These are phyloP conservation scores for Scomberomorus guttatus DNA, from an alignment of 2,797 vertebrate genomes.

Conservation along the genomic window DNA sequence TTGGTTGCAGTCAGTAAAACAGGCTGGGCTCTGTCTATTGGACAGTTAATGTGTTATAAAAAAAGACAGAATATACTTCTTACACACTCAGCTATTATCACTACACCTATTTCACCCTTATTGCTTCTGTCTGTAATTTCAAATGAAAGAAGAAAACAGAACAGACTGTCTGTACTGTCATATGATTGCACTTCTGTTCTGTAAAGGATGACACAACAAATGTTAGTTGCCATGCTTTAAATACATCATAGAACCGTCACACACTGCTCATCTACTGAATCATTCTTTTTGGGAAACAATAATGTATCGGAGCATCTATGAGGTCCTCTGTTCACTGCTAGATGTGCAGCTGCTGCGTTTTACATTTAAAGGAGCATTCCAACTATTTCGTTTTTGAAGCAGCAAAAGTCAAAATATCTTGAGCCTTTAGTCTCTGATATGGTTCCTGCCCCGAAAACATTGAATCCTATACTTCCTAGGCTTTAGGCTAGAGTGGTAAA, in stretches of 20 bases:
- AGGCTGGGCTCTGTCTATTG: neutral
- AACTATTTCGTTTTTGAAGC: neutral
- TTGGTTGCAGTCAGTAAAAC: conserved; percentile 14
- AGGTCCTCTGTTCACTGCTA: neutral
- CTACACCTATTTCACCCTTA: neutral
- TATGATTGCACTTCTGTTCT: neutral
- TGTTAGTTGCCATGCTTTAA: neutral
- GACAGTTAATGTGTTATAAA: conserved; percentile 12
- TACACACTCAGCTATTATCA: conserved; percentile 24
- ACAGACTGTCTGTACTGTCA: conserved; percentile 6
- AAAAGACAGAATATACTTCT: conserved; percentile 34
- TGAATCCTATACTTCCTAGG: neutral
- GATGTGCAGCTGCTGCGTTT: neutral
- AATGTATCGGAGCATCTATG: neutral
- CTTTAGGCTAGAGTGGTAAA: too few species aligned
- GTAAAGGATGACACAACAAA: neutral
- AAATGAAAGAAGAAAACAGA: conserved; percentile 2
- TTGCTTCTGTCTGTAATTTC: conserved; percentile 1
- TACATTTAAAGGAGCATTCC: neutral
- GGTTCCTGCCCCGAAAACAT: neutral
- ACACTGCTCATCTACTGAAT: neutral
- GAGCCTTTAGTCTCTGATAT: too few species aligned
- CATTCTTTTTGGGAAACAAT: neutral
- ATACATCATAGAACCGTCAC: neutral
- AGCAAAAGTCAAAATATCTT: neutral